A percentile compares a stretch with the other conserved stretches of the same genome.
Conservation (phyloP, 2,888 invertebrate species). For the Tiliacea aurago region DNA sequence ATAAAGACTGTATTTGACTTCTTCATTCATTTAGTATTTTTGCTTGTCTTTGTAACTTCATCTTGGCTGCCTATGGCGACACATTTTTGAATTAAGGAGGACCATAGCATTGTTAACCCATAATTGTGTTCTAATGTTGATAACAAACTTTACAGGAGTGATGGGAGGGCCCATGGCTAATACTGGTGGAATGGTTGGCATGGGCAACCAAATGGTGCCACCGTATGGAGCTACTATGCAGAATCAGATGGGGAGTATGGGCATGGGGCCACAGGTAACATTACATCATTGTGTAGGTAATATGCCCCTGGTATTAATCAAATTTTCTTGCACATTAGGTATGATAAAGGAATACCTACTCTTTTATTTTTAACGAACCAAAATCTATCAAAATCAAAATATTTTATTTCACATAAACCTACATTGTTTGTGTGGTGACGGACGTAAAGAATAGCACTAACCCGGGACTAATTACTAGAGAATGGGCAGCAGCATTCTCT, state of each 20-base stretch:
- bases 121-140: neutral
- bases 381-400: too few species aligned
- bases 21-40: neutral
- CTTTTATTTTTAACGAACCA: too few species aligned
- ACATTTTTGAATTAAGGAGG: neutral
- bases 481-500: too few species aligned
- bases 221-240: constrained; percentile 88
- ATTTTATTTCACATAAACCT: too few species aligned
- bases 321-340: neutral
- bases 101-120: neutral
- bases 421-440: too few species aligned
- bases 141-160: constrained; percentile 80
- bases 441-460: too few species aligned
- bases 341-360: too few species aligned
- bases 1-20: neutral
- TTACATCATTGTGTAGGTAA: neutral
- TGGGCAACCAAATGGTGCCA: constrained; percentile 91
- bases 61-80: neutral
- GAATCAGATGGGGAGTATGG: constrained; percentile 89
- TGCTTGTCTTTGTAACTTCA: neutral
- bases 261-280: constrained; percentile 86
- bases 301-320: neutral
- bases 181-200: constrained; percentile 87
- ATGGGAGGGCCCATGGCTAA: constrained; percentile 90
- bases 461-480: too few species aligned